phyloP scores from a whole-genome alignment of 2,888 invertebrate species.

The Nysson spinosus region DNA sequence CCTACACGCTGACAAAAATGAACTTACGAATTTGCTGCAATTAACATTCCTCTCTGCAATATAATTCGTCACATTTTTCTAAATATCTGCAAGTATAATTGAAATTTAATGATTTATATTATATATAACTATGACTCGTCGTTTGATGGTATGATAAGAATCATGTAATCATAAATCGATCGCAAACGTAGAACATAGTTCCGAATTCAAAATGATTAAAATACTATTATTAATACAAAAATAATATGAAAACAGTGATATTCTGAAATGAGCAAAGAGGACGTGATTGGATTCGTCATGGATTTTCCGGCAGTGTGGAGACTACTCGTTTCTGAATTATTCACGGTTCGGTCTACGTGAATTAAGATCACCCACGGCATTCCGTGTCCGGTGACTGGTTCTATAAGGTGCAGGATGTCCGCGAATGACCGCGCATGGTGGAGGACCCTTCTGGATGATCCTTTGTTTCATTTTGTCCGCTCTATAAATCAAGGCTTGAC shows the following conservation, averaged over 20 bases:
- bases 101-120: too few relatives aligned
- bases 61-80: too few relatives aligned
- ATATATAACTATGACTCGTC: too few relatives aligned
- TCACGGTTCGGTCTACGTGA: constrained; percentile 49
- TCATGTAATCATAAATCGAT: too few relatives aligned
- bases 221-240: background rate
- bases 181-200: too few relatives aligned
- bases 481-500: constrained; percentile 32
- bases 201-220: background rate
- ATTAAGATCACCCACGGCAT: constrained; percentile 65
- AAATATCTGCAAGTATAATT: too few relatives aligned
- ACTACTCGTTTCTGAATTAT: constrained; percentile 49
- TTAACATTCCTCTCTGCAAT: too few relatives aligned
- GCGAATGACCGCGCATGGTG: constrained; percentile 13
- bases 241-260: background rate
- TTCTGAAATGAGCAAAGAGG: background rate
- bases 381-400: constrained; percentile 46
- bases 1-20: too few relatives aligned
- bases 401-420: constrained; percentile 8
- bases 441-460: constrained; percentile 29
- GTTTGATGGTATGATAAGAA: too few relatives aligned
- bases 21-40: too few relatives aligned
- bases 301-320: constrained; percentile 57
- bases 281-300: constrained; percentile 68
- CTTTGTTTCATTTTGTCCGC: constrained; percentile 32